Conservation (phyloP, 1,140 invertebrate genomes). For the Augochlora pura region DNA sequence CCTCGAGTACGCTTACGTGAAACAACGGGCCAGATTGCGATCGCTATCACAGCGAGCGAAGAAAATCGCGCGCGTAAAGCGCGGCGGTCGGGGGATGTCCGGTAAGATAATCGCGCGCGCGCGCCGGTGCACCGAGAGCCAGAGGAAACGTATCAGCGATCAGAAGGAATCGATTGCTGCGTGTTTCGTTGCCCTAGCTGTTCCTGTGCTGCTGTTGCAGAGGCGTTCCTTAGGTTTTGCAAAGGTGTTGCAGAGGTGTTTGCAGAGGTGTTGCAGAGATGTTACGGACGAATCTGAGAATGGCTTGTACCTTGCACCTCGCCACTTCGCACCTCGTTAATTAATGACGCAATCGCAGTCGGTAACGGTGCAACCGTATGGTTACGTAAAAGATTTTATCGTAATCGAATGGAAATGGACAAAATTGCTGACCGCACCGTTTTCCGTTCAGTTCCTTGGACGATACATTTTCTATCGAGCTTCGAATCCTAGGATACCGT, state of each 20-base stretch:
- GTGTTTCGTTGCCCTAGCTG: no score
- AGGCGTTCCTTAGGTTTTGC: no score
- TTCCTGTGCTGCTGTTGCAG: no score
- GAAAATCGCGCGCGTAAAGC: background rate
- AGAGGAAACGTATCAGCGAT: background rate
- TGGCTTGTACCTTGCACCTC: background rate
- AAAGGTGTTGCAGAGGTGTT: no score
- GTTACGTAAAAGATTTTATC: background rate
- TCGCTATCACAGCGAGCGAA: background rate
- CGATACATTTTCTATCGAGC: no score
- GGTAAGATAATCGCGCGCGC: background rate
- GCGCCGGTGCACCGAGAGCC: background rate
- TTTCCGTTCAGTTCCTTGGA: no score
- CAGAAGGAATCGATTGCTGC: background rate
- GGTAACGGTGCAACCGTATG: background rate
- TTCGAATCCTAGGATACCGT: no score
- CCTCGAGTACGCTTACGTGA: background rate
- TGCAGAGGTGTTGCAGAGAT: no score
- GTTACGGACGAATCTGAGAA: background rate
- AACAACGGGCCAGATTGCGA: constrained; percentile 1
- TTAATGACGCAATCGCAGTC: background rate
- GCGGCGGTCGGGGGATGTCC: background rate
- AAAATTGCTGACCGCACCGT: no score
- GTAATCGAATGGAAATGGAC: background rate
- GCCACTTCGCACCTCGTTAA: no score